Percentiles rank a stretch among this genome's conserved stretches.
Evolutionary conservation across 2,797 vertebrate species (phyloP).

Genomic region (Antennarius maculatus): DNA sequence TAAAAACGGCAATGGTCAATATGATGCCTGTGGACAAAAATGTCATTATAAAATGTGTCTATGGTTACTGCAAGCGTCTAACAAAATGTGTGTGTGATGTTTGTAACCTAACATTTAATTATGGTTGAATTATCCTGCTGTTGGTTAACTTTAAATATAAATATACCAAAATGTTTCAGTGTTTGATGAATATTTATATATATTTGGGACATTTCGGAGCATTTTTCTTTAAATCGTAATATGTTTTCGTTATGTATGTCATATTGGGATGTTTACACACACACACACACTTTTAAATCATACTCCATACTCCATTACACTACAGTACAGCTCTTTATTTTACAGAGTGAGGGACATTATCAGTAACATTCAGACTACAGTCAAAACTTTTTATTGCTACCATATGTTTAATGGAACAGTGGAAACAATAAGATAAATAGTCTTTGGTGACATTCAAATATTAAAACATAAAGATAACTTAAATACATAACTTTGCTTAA

Average conservation of each 20-base stretch:
- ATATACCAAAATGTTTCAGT: no score
- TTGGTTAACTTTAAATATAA: no score
- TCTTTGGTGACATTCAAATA: slow-evolving; percentile 77
- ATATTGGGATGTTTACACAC: slow-evolving; percentile 11
- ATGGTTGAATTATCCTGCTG: no score
- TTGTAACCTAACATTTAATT: no score
- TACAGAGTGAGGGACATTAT: slow-evolving; percentile 66
- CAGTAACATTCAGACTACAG: slow-evolving; percentile 69
- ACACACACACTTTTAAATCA: slow-evolving; percentile 49
- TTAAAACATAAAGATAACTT: slow-evolving; percentile 80
- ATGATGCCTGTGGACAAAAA: no score
- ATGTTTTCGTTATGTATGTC: background rate
- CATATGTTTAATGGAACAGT: slow-evolving; percentile 39
- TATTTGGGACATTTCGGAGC: background rate
- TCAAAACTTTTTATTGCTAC: slow-evolving; percentile 40
- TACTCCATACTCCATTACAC: slow-evolving; percentile 43
- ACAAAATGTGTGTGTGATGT: no score
- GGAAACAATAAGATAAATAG: slow-evolving; percentile 73
- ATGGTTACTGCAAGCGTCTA: no score
- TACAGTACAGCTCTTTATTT: slow-evolving; percentile 80
- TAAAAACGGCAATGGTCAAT: no score
- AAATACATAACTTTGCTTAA: slow-evolving; percentile 78
- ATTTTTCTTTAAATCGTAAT: background rate
- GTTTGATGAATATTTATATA: no score
- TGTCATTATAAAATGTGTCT: no score